Evolutionary conservation across 1,140 invertebrate species (phyloP).

Genomic region (Hyles euphorbiae): DNA sequence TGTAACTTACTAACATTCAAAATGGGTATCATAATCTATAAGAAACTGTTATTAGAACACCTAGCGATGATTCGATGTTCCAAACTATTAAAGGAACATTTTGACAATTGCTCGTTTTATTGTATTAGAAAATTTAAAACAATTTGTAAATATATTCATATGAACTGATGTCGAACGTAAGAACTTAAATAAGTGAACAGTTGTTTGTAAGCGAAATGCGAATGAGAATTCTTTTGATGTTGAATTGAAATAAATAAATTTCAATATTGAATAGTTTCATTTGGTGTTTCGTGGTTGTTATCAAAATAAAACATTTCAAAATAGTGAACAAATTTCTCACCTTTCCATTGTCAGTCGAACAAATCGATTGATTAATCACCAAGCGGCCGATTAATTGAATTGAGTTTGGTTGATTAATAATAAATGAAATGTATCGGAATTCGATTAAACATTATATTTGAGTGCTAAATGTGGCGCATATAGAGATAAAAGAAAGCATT

Average conservation of each 20-base stretch:
- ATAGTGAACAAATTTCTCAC: too few species aligned
- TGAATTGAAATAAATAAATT: slow-evolving; percentile 67
- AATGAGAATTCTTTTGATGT: slow-evolving; percentile 60
- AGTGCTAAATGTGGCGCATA: not conserved
- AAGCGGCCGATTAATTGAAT: not conserved
- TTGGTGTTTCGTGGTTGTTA: not conserved
- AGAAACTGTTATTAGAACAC: slow-evolving; percentile 34
- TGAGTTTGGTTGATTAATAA: not conserved
- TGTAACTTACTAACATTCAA: slow-evolving; percentile 18
- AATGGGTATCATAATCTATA: slow-evolving; percentile 7
- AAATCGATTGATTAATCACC: too few species aligned
- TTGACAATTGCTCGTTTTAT: slow-evolving; percentile 3
- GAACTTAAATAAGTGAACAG: slow-evolving; percentile 48
- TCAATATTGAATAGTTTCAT: slow-evolving; percentile 14
- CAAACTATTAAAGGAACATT: not conserved
- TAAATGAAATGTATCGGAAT: not conserved
- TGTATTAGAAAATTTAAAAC: slow-evolving; percentile 9
- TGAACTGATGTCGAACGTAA: slow-evolving; percentile 57
- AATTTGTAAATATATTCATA: slow-evolving; percentile 36
- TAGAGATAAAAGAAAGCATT: too few species aligned
- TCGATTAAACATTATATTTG: not conserved
- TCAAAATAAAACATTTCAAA: too few species aligned
- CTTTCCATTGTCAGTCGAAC: too few species aligned
- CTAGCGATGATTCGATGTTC: slow-evolving; percentile 1
- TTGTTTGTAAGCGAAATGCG: slow-evolving; percentile 61